These are phyloP conservation scores for Elysia chlorotica DNA, from an alignment of 1,140 invertebrate species.

Conservation along the genomic window DNA sequence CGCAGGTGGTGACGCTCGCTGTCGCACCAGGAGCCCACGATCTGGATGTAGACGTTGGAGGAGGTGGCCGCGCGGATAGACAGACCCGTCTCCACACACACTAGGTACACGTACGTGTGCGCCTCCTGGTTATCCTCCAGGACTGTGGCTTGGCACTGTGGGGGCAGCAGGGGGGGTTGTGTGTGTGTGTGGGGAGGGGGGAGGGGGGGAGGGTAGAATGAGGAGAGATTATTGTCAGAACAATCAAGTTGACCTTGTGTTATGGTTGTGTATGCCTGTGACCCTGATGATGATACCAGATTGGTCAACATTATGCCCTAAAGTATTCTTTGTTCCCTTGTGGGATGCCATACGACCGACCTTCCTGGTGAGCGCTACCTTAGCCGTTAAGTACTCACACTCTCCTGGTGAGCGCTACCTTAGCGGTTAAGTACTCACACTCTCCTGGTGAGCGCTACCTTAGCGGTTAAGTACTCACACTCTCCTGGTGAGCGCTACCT, in stretches of 20 bases:
- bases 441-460: no score
- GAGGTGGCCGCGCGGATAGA: not conserved
- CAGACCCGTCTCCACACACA: conserved; percentile 13
- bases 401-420: no score
- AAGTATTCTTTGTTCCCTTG: no score
- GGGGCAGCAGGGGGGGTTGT: not conserved
- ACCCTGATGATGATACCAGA: not conserved
- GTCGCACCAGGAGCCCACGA: not conserved
- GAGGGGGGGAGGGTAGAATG: not conserved
- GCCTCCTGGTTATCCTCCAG: conserved; percentile 10
- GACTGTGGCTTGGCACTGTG: not conserved
- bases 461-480: no score
- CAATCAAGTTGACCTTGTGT: no score
- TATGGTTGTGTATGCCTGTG: not conserved
- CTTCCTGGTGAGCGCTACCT: no score
- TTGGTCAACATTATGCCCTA: no score
- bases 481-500: no score
- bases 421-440: no score
- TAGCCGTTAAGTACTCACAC: no score
- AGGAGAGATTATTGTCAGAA: no score
- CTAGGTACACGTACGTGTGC: conserved; percentile 1
- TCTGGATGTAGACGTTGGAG: conserved; percentile 12
- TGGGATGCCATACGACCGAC: no score
- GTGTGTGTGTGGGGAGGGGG: not conserved
- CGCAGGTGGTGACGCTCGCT: not conserved